These are phyloP conservation scores for Bruchidius siliquastri DNA, from an alignment of 2,888 invertebrate species.

Conservation along the genomic window DNA sequence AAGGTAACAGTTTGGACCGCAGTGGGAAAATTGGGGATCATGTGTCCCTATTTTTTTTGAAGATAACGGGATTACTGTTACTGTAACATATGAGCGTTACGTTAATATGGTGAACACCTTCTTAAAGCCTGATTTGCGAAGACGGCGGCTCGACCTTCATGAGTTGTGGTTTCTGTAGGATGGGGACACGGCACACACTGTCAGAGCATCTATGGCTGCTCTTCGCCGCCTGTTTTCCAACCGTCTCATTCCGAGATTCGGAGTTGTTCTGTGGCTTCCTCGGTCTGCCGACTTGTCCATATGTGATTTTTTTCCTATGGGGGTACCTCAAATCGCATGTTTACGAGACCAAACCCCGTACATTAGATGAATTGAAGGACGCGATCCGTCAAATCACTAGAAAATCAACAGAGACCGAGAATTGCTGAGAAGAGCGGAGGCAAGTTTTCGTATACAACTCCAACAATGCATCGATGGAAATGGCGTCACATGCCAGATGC, in stretches of 20 bases:
- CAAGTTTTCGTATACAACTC: constrained; percentile 11
- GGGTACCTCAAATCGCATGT: too few relatives aligned
- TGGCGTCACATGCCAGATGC: constrained; percentile 8
- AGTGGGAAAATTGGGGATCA: not conserved
- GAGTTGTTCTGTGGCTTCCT: constrained; percentile 3
- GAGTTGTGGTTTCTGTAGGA: constrained; percentile 4
- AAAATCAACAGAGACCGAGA: constrained; percentile 10
- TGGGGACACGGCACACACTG: not conserved
- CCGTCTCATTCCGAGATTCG: constrained; percentile 4
- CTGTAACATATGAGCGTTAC: constrained; percentile 9
- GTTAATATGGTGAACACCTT: constrained; percentile 8
- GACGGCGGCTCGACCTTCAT: not conserved
- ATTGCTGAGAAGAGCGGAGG: constrained; percentile 7
- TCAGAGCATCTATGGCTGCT: constrained; percentile 1
- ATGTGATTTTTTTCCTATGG: too few relatives aligned
- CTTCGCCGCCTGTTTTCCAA: constrained; percentile 7
- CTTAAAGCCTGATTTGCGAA: constrained; percentile 9
- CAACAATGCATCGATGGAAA: constrained; percentile 12
- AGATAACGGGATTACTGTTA: constrained; percentile 9
- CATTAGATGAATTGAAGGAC: too few relatives aligned
- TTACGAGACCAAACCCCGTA: too few relatives aligned
- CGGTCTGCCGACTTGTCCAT: constrained; percentile 6
- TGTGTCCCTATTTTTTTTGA: constrained; percentile 8
- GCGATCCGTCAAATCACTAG: constrained; percentile 9
- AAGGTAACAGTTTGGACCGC: not conserved